phyloP scores from a whole-genome alignment of 2,797 vertebrate species.

The Poecile montanus region DNA sequence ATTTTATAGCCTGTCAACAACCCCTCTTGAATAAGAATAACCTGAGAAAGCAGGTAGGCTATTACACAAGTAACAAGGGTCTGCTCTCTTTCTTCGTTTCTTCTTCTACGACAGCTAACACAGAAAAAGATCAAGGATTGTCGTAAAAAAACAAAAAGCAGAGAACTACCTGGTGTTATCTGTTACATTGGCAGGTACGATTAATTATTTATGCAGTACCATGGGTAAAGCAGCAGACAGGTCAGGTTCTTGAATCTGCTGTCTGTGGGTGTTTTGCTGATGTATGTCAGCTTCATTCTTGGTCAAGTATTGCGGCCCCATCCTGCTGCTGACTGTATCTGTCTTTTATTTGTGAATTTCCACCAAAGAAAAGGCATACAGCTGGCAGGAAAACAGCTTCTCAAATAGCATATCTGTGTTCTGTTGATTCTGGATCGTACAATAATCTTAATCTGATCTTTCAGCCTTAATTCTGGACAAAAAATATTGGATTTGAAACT shows the following conservation, averaged over 20 bases:
- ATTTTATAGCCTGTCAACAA: conserved; percentile 38
- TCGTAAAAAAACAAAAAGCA: conserved; percentile 30
- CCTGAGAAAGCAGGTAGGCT: conserved; percentile 2
- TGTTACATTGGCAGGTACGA: neutral
- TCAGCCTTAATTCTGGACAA: neutral
- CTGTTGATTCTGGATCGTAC: neutral
- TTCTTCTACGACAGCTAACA: conserved; percentile 21
- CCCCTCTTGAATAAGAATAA: conserved; percentile 16
- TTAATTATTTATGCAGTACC: conserved; percentile 61
- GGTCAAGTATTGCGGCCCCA: conserved; percentile 11
- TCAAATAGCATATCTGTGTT: neutral
- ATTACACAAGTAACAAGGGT: conserved; percentile 28
- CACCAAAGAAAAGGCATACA: neutral
- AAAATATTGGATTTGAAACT: neutral
- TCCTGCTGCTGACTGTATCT: neutral
- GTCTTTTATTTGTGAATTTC: conserved; percentile 18
- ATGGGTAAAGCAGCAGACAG: conserved; percentile 33
- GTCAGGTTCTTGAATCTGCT: conserved; percentile 61
- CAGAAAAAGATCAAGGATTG: conserved; percentile 53
- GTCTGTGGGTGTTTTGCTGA: conserved; percentile 50
- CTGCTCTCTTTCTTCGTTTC: conserved; percentile 34
- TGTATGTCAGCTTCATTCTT: conserved; percentile 13
- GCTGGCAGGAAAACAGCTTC: neutral
- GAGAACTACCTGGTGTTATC: conserved; percentile 24
- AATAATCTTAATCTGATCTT: neutral